Evolutionary conservation across 2,888 invertebrate species (phyloP).

Genomic region (Brachypalpus laphriformis): DNA sequence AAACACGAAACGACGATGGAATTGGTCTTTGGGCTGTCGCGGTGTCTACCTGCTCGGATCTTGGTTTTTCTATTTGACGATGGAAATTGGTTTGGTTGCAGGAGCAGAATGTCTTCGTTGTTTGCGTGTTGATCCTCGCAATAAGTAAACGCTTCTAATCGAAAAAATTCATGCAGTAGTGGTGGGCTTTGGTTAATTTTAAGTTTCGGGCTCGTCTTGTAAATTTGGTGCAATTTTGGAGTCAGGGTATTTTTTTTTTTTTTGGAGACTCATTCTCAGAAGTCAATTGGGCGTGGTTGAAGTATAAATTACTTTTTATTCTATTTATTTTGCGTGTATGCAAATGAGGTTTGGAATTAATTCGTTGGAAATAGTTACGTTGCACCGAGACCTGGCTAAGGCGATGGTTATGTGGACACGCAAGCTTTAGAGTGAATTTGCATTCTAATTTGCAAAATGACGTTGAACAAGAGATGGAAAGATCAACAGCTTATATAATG

Average conservation of each 20-base stretch:
- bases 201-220: slow-evolving; percentile 22
- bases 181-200: slow-evolving; percentile 22
- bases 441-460: not conserved
- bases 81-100: slow-evolving; percentile 41
- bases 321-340: slow-evolving; percentile 46
- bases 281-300: slow-evolving; percentile 46
- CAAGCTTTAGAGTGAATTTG: not conserved
- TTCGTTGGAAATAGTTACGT: slow-evolving; percentile 47
- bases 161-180: slow-evolving; percentile 18
- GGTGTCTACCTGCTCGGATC: slow-evolving; percentile 32
- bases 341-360: slow-evolving; percentile 49
- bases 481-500: no score
- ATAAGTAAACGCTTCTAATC: slow-evolving; percentile 65
- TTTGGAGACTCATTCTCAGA: slow-evolving; percentile 31
- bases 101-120: slow-evolving; percentile 14
- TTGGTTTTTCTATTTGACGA: slow-evolving; percentile 65
- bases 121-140: slow-evolving; percentile 53
- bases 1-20: slow-evolving; percentile 30
- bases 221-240: slow-evolving; percentile 59
- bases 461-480: not conserved
- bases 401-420: not conserved
- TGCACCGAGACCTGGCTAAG: not conserved
- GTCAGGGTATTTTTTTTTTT: slow-evolving; percentile 31
- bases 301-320: slow-evolving; percentile 1
- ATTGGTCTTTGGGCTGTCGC: slow-evolving; percentile 25